Base-by-base conservation (phyloP, 2,797 vertebrate species). In the Rhinichthys osculus region DNA sequence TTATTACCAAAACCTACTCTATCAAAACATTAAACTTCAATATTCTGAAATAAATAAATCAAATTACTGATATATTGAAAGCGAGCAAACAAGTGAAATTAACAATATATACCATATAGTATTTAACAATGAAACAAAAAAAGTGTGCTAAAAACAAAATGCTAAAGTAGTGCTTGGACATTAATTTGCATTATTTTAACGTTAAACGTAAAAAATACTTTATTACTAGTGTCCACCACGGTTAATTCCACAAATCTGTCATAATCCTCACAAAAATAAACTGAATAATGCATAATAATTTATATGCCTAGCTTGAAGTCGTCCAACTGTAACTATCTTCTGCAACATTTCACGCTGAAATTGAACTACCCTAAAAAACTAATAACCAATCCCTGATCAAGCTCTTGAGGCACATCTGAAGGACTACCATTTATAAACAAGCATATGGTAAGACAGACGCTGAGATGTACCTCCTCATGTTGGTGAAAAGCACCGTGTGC, bases 401-500 rank as follows among this genome's bases (percentile, higher is more conserved):
- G 40, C 21, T 4, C 27, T 73, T 5, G 5, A 67, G 3, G 23
- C 57, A 64, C 23, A 66, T 50, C 9, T 47, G 27, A 33, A 83
- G 16, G 7, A 73, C 33, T 44, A 4, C 27, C 7, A 66, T 67
- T 23, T 33, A 16, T 71, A 42, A 85, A 27, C 78, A 27, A 40
- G 10, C 13, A 67, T 6, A 50, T 21, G 10, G 0, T 27, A 78
- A 14, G 40, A 3, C 7, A 42, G 44, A 54, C 5, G 42, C 40
- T 17, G 5, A 69, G 33, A 52, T 94, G 87, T 91, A 99, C 98
- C 97, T 97, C 96, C 66, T 97, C 96, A 1, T 95, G 96, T 10
- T 94, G 96, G 50, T 95, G 96, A 35, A 89, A 88, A 0, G 93
- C 74, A 70, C 91, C 93, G 59, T 96, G 95, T 79, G 86, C 92